Evolutionary conservation across 1,140 invertebrate species (phyloP), one percentile per base, ranked within the genome.

Genomic region (Tetragonula clypearis): DNA sequence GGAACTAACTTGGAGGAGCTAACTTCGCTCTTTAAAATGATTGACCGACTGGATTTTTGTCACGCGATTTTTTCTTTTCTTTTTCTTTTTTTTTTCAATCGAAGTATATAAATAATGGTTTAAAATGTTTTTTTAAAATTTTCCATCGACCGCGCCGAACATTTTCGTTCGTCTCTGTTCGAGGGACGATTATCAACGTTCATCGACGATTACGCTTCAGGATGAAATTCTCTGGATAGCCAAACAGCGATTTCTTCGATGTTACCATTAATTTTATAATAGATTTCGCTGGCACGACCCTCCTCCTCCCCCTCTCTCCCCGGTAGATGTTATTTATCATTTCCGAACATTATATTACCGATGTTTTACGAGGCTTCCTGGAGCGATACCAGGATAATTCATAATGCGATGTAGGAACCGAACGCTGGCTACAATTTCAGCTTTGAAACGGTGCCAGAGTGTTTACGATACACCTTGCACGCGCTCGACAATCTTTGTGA

Each of bases 381-480:
- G 53, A 79, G 58, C 72, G 49, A 21, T 65, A 80, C 60, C 73
- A 88, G 80, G 74, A 69, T 60, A 65, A 35, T 78, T 84, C 21
- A 74, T 84, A 79, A 84, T 84, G n/a, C 82, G 65, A 65, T 62
- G 62, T 58, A 60, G n/a, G 41, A 30, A 26, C 23, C 58, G 49
- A 79, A 66, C 58, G 30, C 68, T 76, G n/a, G 49, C 75, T 60
- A 55, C 78, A 72, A 86, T 88, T 88, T 88, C 77, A 79, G 82
- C 88, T 89, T 79, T 89, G 84, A 89, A 88, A 75, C 79, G 35
- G n/a, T 82, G 88, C 87, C 87, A 88, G 72, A 56, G 49, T 30
- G 26, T 71, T 68, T 86, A 71, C 71, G 86, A 56, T 41, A 84
- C 75, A 79, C 72, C 80, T 49, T 26, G 17, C n/a, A n/a, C 17